Evolutionary conservation across 2,888 invertebrate genomes (phyloP).

Genomic region (Chloroclysta siterata): DNA sequence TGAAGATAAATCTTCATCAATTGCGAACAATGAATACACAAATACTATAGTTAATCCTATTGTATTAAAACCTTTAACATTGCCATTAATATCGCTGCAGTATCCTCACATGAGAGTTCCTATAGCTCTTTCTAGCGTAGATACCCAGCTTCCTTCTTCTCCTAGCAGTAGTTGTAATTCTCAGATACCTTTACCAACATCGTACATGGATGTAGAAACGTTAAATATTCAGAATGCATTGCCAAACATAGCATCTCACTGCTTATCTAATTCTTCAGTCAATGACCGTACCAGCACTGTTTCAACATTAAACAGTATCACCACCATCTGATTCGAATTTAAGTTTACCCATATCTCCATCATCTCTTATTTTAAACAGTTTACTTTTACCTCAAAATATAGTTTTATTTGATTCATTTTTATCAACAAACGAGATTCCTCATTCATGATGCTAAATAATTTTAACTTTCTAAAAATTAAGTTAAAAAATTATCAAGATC

Average conservation of each 20-base stretch:
- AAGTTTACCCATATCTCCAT: too few species aligned
- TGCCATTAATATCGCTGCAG: neutral
- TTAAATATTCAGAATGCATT: neutral
- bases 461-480: slow-evolving; percentile 1
- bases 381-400: neutral
- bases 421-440: neutral
- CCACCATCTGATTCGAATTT: neutral
- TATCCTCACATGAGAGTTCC: neutral
- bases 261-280: neutral
- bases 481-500: too few species aligned
- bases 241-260: neutral
- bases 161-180: neutral
- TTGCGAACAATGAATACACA: too few species aligned
- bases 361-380: neutral
- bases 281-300: neutral
- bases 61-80: too few species aligned
- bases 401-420: neutral
- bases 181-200: neutral
- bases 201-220: neutral
- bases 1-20: too few species aligned
- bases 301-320: neutral
- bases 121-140: neutral
- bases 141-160: neutral
- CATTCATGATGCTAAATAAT: neutral
- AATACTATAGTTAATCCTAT: neutral